Evolutionary conservation across 2,888 invertebrate genomes (phyloP).

Genomic region (Elgonia sp.): DNA sequence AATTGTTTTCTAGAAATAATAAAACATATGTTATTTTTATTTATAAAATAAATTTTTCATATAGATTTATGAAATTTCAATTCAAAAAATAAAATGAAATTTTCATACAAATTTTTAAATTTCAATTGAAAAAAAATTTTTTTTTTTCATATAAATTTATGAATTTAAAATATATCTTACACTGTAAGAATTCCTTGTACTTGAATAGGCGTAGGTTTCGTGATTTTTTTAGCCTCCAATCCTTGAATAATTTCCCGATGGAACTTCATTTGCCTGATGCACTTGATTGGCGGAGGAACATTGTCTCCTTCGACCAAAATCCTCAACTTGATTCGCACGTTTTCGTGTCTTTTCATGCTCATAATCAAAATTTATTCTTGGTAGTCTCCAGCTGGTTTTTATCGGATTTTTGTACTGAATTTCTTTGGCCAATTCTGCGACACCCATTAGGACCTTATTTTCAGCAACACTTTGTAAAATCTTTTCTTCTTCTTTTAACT

Average conservation of each 20-base stretch:
- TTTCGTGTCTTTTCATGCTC: conserved; percentile 93
- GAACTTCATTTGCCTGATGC: conserved; percentile 98
- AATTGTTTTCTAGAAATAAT: no score
- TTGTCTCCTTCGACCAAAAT: conserved; percentile 98
- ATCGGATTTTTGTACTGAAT: conserved; percentile 99
- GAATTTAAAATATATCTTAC: conserved; percentile 83
- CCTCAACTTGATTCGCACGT: conserved; percentile 92
- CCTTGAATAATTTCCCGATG: conserved; percentile 95
- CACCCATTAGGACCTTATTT: conserved; percentile 98
- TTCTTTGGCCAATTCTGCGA: conserved; percentile 98
- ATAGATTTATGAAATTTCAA: no score
- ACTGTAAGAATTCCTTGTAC: conserved; percentile 99
- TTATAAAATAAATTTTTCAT: no score
- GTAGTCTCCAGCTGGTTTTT: conserved; percentile 98
- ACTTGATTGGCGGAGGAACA: conserved; percentile 95
- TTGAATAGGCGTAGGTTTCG: conserved; percentile 98
- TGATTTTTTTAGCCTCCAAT: conserved; percentile 95
- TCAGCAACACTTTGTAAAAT: conserved; percentile 98
- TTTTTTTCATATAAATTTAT: no score
- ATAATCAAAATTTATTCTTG: conserved; percentile 92
- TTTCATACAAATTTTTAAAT: no score
- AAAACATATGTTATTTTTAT: no score
- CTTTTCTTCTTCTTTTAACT: conserved; percentile 98
- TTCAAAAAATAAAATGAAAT: no score
- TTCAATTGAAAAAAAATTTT: no score